Evolutionary conservation across 2,113 vertebrate genomes (phyloP).

Genomic region (Antigone vipio): DNA sequence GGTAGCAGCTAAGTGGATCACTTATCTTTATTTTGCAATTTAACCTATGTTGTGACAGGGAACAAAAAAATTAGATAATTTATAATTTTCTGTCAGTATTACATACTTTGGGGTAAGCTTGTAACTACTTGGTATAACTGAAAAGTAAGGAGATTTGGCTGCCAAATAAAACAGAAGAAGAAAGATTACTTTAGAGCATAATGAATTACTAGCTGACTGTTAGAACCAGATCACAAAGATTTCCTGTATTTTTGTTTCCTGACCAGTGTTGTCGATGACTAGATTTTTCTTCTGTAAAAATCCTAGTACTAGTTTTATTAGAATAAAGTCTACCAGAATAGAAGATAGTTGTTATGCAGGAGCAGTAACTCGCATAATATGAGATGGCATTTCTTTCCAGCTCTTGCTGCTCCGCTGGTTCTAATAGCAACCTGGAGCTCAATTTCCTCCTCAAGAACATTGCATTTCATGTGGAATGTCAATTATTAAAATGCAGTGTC

Average conservation of each 20-base stretch:
- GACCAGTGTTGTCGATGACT: slow-evolving; percentile 65
- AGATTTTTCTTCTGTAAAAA: slow-evolving; percentile 55
- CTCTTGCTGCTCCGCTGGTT: slow-evolving; percentile 82
- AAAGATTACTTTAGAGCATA: slow-evolving; percentile 40
- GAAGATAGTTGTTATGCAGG: slow-evolving; percentile 91
- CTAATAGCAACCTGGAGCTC: slow-evolving; percentile 89
- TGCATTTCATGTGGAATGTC: slow-evolving; percentile 85
- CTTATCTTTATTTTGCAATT: slow-evolving; percentile 75
- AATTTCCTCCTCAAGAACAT: slow-evolving; percentile 84
- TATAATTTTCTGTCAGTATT: slow-evolving; percentile 51
- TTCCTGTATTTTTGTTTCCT: slow-evolving; percentile 87
- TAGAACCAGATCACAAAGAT: slow-evolving; percentile 62
- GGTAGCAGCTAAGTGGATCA: slow-evolving; percentile 64
- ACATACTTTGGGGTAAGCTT: slow-evolving; percentile 48
- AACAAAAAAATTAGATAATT: slow-evolving; percentile 57
- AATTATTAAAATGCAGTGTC: slow-evolving; percentile 86
- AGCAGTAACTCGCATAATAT: slow-evolving; percentile 77
- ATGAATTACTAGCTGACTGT: slow-evolving; percentile 37
- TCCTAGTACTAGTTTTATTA: slow-evolving; percentile 76
- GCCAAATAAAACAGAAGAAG: slow-evolving; percentile 46
- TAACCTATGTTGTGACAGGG: slow-evolving; percentile 62
- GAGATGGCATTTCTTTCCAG: slow-evolving; percentile 83
- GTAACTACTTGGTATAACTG: slow-evolving; percentile 37
- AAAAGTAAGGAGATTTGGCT: not conserved
- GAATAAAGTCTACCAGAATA: slow-evolving; percentile 81